Evolutionary conservation across 2,113 vertebrate species (phyloP), one percentile per base, ranked within the genome.

Genomic region (Steatornis caripensis): DNA sequence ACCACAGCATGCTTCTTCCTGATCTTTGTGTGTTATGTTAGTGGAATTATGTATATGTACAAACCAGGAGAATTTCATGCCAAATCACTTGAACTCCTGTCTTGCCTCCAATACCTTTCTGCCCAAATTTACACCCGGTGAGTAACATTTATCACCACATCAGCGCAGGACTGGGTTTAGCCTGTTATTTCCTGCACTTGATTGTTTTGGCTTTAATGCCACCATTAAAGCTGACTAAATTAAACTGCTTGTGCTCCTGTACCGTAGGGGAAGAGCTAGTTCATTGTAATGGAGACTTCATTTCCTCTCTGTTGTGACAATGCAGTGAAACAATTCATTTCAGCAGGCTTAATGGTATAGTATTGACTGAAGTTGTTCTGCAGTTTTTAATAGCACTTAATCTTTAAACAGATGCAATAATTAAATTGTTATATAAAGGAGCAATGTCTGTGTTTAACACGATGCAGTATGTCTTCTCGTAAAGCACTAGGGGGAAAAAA

Each of bases 141-240:
- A 69, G 24, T 74, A 81, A 77, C n/a, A 54, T 84, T 92, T 93
- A 76, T 78, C 68, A 84, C 18, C 16, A 30, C 41, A 19, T 77
- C 92, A 94, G 30, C n/a, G 58, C 39, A 81, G 48, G 45, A 90
- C 71, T 39, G 24, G 81, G 19, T 87, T 92, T 82, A 87, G 48
- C 32, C 45, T 89, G 22, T 76, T 92, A 72, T 61, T 92, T 93
- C 68, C 55, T 90, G 36, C 32, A 22, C 49, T 96, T 75, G 55
- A 92, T 94, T 85, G 60, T 88, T 96, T 95, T 95, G 92, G 45
- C 80, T 96, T 89, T 88, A 89, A 91, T 91, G 65, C 15, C 84
- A 61, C 65, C 45, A 36, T 94, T 97, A 96, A 92, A 77, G 20
- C 82, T 95, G n/a, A 76, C 74, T 91, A 72, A 93, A 96, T 96